Conservation (phyloP, 2,888 invertebrate genomes). For the Micropterix aruncella region DNA sequence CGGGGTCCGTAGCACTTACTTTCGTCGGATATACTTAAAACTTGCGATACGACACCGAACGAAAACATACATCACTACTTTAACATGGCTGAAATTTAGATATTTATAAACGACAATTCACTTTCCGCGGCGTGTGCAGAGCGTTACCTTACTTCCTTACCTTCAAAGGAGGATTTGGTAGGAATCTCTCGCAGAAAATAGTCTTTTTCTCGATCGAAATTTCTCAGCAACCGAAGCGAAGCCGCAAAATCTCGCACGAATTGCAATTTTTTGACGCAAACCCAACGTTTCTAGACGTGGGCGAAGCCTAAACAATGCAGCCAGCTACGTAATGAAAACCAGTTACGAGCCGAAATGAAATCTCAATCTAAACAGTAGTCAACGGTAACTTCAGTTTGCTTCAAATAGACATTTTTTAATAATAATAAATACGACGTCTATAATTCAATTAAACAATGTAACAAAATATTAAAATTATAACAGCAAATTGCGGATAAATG, state of each 20-base stretch:
- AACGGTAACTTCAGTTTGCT: no score
- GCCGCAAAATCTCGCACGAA: neutral
- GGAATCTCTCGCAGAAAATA: conserved; percentile 29
- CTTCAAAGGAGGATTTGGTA: conserved; percentile 35
- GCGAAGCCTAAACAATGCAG: no score
- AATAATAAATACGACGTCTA: no score
- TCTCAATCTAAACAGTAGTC: no score
- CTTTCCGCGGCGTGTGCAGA: conserved; percentile 32
- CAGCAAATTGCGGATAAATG: no score
- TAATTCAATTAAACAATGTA: no score
- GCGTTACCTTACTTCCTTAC: conserved; percentile 41
- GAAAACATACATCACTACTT: conserved; percentile 30
- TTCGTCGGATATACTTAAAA: conserved; percentile 29
- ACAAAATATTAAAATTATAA: no score
- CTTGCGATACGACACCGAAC: neutral
- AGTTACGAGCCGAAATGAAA: no score
- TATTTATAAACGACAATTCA: conserved; percentile 34
- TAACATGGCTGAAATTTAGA: conserved; percentile 39
- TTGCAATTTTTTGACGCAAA: no score
- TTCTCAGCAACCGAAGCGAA: conserved; percentile 1
- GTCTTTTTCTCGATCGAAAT: neutral
- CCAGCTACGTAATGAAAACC: no score
- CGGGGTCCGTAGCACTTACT: conserved; percentile 40
- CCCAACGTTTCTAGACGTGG: no score
- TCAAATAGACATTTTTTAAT: no score